Evolutionary conservation across 2,797 vertebrate genomes (phyloP).

Genomic region (Syngnathus acus): DNA sequence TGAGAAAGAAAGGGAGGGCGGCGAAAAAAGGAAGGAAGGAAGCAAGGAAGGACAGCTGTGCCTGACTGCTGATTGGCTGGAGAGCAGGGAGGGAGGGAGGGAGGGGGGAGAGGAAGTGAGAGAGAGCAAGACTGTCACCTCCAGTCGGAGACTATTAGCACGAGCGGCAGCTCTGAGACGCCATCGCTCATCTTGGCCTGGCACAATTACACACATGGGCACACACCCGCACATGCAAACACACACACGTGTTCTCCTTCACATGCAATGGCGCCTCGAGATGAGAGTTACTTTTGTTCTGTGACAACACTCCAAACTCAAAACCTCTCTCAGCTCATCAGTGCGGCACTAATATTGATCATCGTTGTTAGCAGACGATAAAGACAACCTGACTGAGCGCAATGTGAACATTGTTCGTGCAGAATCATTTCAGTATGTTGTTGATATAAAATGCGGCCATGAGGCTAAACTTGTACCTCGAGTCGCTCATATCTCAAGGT

Average conservation of each 20-base stretch:
- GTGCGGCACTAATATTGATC: no score
- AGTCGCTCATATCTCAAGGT: neutral
- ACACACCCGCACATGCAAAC: conserved; percentile 38
- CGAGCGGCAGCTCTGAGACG: conserved; percentile 63
- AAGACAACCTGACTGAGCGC: no score
- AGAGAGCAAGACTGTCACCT: conserved; percentile 55
- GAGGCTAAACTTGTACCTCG: neutral
- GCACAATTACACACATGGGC: conserved; percentile 63
- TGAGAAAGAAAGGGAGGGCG: conserved; percentile 6
- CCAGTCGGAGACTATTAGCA: conserved; percentile 67
- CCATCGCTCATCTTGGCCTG: conserved; percentile 71
- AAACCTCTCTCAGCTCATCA: no score
- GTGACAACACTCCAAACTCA: neutral
- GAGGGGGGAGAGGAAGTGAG: conserved; percentile 18
- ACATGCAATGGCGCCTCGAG: conserved; percentile 3
- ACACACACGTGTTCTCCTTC: conserved; percentile 11
- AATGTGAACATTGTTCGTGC: neutral
- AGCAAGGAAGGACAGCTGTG: conserved; percentile 52
- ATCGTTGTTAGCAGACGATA: no score
- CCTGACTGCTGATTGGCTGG: conserved; percentile 57
- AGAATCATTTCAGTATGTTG: neutral
- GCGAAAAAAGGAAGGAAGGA: conserved; percentile 31
- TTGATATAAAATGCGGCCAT: neutral
- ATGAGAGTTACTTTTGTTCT: neutral
- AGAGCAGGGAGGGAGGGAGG: conserved; percentile 24